Base-by-base conservation (phyloP, 2,797 vertebrate species). In the Hapalemur alaotrensis region DNA sequence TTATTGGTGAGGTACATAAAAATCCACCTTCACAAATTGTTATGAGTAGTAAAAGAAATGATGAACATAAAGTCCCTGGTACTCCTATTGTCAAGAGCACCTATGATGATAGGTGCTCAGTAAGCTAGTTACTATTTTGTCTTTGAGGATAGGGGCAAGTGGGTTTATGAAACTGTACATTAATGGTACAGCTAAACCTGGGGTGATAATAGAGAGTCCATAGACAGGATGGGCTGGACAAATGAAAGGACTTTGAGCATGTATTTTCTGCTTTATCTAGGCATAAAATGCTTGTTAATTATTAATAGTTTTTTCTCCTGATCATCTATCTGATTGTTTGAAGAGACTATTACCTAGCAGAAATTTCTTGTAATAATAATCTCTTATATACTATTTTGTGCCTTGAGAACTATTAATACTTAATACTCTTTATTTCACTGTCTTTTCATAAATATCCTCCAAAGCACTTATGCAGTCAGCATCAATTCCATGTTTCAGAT, bases 201-300 rank as follows among this genome's bases (percentile, higher is more conserved):
- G 18, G 7, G 11, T 89, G n/a, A 23, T 73, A 76, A 52, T 75
- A 69, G 15, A 84, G 50, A 83, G 8, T 88, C 5, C 22, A 32
- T 15, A 92, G 59, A 41, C 2, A 57, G 7, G 70, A 43, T 87
- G 30, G 20, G 2, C 59, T 90, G 9, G 41, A 30, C 89, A 81
- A 92, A 81, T 93, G 8, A 91, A 89, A 89, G 14, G n/a, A 73
- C 22, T 84, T 88, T 63, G 30, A 90, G 30, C n/a, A 73, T 67
- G 84, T 87, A 92, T 94, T 86, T 96, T 91, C 79, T 93, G 65
- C 32, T 76, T 91, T 89, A 89, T 59, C 25, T 86, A 75, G 10
- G 28, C 20, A 52, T 70, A 80, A 41, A 25, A 25, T 78, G 57
- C 32, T 96, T 73, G 1, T 41, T 86, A 86, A 80, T 79, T 88